Evolutionary conservation across 2,113 vertebrate species (phyloP), one percentile per base, ranked within the genome.

Genomic region (Bufo bufo): DNA sequence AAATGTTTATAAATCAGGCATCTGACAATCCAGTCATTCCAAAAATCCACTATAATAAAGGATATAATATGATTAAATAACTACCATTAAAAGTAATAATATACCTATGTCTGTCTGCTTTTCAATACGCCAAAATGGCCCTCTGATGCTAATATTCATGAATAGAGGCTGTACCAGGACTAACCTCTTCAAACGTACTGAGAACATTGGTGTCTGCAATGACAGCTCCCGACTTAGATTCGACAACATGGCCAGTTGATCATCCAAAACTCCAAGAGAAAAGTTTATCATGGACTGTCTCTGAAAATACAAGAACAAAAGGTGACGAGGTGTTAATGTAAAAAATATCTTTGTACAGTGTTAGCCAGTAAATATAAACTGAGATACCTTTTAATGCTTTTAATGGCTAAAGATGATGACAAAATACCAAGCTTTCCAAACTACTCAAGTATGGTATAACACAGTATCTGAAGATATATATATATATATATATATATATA

Each of bases 101-200:
- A 33, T 33, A 33, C 33, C 33, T 58, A 52, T 58, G 56, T 58
- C 6, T 20, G 49, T 78, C 47, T 20, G 74, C 1, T n/a, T n/a
- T 11, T 77, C 50, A 71, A 43, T 71, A 71, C 20, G 2, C 1
- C 65, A 23, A 66, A 23, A 23, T 23, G 6, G 23, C n/a, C n/a
- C 20, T 23, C 10, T 23, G 0, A 52, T 54, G 49, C 9, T 16
- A 54, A 4, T 19, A 77, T 78, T 1, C 10, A 56, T 10, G 6
- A 79, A 59, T 17, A 17, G 19, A 16, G 54, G 16, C 23, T 59
- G 13, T 43, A 59, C 45, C 8, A 3, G 33, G 20, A 92, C 91
- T 69, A 85, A 96, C 96, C 47, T 93, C 85, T 0, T 87, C 69
- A 92, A 81, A 78, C 92, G 93, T 16, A 95, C 16, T 43, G 87